Evolutionary conservation across 2,888 invertebrate genomes (phyloP).

Genomic region (Brachyptera risi): DNA sequence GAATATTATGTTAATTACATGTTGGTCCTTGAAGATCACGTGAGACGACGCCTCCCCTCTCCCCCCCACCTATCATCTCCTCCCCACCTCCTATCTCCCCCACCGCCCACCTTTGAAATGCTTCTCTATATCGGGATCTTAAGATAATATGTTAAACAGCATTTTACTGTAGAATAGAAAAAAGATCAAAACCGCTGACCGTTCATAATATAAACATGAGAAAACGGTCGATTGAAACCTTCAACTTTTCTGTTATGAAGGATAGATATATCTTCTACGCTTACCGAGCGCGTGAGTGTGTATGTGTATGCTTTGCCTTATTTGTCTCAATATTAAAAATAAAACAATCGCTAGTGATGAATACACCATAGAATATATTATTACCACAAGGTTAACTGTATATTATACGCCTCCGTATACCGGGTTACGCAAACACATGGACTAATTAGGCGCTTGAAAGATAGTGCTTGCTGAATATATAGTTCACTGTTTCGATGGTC

Average conservation of each 20-base stretch:
- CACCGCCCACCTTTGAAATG: not conserved
- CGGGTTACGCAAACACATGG: conserved; percentile 8
- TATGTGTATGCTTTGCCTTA: not conserved
- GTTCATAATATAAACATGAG: too few relatives aligned
- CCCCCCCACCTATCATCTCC: not conserved
- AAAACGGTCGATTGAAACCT: too few relatives aligned
- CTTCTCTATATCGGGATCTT: not conserved
- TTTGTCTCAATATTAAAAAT: conserved; percentile 9
- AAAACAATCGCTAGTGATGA: not conserved
- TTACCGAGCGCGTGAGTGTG: not conserved
- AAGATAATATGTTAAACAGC: not conserved
- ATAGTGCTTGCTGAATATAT: too few relatives aligned
- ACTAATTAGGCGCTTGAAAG: conserved; percentile 1
- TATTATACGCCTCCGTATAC: not conserved
- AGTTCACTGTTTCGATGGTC: too few relatives aligned
- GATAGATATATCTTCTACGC: not conserved
- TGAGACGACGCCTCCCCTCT: not conserved
- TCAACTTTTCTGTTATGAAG: not conserved
- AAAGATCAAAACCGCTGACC: too few relatives aligned
- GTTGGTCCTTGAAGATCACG: conserved; percentile 5
- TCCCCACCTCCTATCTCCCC: not conserved
- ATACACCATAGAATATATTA: not conserved
- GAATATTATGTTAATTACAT: conserved; percentile 2
- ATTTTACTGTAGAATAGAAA: not conserved
- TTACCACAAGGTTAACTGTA: conserved; percentile 8